Base-by-base conservation (phyloP, 30 jellyfish, hydroid and myxozoan species). In the Pseudorhiza aurosa region DNA sequence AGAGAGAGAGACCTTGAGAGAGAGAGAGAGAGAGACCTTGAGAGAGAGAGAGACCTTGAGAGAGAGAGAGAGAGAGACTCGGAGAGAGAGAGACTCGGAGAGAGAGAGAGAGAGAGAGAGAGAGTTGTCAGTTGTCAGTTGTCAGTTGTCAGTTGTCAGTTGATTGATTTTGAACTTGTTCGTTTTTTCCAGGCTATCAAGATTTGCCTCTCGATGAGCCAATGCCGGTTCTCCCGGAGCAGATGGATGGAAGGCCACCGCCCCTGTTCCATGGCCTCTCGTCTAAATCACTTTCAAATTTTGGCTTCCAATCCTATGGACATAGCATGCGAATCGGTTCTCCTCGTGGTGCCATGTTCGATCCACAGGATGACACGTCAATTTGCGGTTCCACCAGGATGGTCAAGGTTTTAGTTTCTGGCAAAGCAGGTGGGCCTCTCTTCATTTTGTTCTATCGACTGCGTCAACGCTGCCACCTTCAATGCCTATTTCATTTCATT, bases 191-290 rank as follows among this genome's bases (percentile, higher is more conserved):
- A 60, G 96, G 87, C 2, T 85, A 75, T 27, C 78, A 55, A 58
- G 92, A 87, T 44, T 37, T 77, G 5, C 83, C 87, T 4, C 17
- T 77, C 2, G 91, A 87, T 62, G 96, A 87, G 65, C 77, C 77
- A 28, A 39, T 64, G 77, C 77, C 77, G 18, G 50, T 64, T 3
- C 32, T 64, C 4, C 97, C 97, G 4, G 97, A 67, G 53, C 94
- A 90, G 27, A 47, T 57, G 2, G 97, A 95, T 1, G 84, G 39
- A 4, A 49, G 75, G 18, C 97, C 97, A 22, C 97, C 97, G 8
- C 97, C 97, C 10, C 71, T 88, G 24, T 72, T 77, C 58, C 88
- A 85, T 14, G 58, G 83, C 32, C 71, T 70, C 6, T 57, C 83
- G 1, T 51, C 83, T 1, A 70, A 70, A 33, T 27, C 83, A 5